Base-by-base conservation (phyloP, 2,113 vertebrate species). In the Myxocyprinus asiaticus region DNA sequence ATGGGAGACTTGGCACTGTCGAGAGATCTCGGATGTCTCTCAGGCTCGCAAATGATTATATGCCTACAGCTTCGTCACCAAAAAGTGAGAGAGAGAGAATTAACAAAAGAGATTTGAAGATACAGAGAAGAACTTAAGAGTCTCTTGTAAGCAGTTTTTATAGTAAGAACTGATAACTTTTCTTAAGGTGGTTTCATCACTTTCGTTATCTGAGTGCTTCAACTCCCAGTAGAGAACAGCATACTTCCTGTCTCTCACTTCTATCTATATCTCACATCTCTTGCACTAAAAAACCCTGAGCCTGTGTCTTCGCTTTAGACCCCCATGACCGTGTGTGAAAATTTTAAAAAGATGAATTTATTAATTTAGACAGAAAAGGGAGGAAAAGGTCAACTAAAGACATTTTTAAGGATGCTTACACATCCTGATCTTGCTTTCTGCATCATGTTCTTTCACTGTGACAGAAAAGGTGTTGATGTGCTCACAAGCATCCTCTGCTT, bases 31-130 rank as follows among this genome's bases (percentile, higher is more conserved):
- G 0, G 69, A 7, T 7, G 55, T 66, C 69, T 15, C 82, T 84
- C 65, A 43, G 42, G 82, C 50, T 75, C 56, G 11, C 56, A 78
- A 78, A 81, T 84, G 74, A 78, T 74, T 78, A 68, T 81, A 55
- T 45, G 79, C 64, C 61, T 48, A 17, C 15, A 51, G 62, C 9
- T 45, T 53, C 45, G 44, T 78, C 58, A 43, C 82, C 62, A n/a
- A 83, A 61, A 44, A 51, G 14, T 8, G 45, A 15, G n/a, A 44
- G 42, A 71, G 15, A 53, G n/a, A 17, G 67, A 67, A 55, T 79
- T 14, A 81, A 44, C 33, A 53, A 72, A 84, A 76, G 78, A 80
- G 53, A 56, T 53, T 4, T 62, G 22, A 43, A 47, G 48, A 56
- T 44, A 33, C 22, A 33, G 22, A 33, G 22, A 33, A 33, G 22